phyloP scores from a whole-genome alignment of 2,113 vertebrate species.

The Fregetta grallaria region DNA sequence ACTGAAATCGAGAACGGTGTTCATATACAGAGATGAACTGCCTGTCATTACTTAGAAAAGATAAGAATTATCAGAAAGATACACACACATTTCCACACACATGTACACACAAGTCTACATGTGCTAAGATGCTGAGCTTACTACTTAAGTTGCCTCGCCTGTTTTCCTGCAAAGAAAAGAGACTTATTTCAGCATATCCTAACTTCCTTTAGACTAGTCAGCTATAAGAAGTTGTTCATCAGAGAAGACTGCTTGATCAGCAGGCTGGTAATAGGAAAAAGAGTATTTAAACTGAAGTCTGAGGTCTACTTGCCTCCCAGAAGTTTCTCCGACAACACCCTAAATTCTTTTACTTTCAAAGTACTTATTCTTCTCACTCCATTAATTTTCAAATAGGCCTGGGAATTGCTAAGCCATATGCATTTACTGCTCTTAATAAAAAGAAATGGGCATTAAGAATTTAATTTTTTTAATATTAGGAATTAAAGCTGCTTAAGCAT shows the following conservation, averaged over 20 bases:
- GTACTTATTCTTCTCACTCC: not conserved
- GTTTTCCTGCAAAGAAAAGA: not conserved
- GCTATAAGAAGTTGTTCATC: not conserved
- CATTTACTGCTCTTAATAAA: conserved; percentile 48
- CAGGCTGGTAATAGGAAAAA: not conserved
- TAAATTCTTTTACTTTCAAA: conserved; percentile 12
- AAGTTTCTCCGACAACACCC: not conserved
- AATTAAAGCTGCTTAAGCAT: conserved; percentile 61
- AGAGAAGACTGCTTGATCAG: not conserved
- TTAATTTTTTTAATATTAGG: conserved; percentile 46
- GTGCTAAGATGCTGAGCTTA: not conserved
- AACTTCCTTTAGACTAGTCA: not conserved
- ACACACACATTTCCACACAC: not conserved
- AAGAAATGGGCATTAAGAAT: conserved; percentile 32
- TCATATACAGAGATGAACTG: not conserved
- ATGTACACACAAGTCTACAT: not conserved
- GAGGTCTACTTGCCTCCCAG: not conserved
- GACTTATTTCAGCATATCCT: not conserved
- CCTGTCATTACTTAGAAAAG: not conserved
- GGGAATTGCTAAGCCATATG: conserved; percentile 44
- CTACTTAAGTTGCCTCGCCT: not conserved
- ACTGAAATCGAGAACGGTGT: not conserved
- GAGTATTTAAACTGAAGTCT: not conserved
- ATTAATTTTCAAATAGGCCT: conserved; percentile 46
- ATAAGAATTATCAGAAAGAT: not conserved